Evolutionary conservation across 2,113 vertebrate species (phyloP), one percentile per base, ranked within the genome.

Genomic region (Odontesthes bonariensis): DNA sequence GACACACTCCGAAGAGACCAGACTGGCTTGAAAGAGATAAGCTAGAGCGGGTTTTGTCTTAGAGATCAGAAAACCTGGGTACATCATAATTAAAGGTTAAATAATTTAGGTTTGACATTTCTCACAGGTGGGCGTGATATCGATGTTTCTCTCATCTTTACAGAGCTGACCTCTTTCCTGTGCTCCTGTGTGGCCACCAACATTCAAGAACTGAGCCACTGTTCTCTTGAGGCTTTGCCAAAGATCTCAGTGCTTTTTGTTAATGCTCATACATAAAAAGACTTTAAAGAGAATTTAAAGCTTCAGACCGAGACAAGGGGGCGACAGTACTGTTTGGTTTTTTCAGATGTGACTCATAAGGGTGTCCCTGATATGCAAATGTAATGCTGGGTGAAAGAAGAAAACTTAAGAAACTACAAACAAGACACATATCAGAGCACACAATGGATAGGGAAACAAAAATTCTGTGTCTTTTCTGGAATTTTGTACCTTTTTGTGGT

Each of bases 191-290:
- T 27, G 27, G 3, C 27, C 27, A 27, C 27, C 27, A 27, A 27
- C 27, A 6, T n/a, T 54, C 19, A 10, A 4, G 49, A 38, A 4
- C 66, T 40, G 27, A 64, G 23, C 20, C 49, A 31, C 8, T 42
- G 60, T 8, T 68, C 19, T 32, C 47, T n/a, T 20, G 33, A 32
- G 16, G 14, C 20, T 49, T 55, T 56, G 33, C 33, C 57, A 68
- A 23, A 76, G 4, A 46, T 72, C 56, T 67, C n/a, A 11, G 42
- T 61, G 38, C 10, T 49, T 57, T 69, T 22, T 40, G 22, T 76
- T 42, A 35, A 33, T n/a, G 42, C 23, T 65, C 38, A 60, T 44
- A 35, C 35, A 35, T 8, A 35, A 35, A 35, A 35, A 35, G 8
- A 35, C 35, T 4, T 35, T 35, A 8, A 8, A 35, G 35, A n/a